Percentiles rank a stretch among this genome's conserved stretches.
Conservation (phyloP, 2,797 vertebrate species). For the Dicrostonyx torquatus region DNA sequence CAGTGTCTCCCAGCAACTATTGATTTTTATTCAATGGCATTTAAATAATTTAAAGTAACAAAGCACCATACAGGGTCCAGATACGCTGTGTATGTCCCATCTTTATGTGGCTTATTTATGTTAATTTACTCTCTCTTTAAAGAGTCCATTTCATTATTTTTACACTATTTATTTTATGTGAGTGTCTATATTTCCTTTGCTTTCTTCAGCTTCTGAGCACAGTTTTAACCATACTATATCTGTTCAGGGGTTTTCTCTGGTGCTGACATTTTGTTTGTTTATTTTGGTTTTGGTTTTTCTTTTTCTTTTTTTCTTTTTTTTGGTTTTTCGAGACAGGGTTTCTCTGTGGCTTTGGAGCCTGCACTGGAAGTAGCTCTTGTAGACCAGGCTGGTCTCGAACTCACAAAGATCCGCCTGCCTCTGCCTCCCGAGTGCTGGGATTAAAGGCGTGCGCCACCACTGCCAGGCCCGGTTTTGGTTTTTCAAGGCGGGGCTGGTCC, state of each 20-base stretch:
- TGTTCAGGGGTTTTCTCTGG: not conserved
- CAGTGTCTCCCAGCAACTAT: not conserved
- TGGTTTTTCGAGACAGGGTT: too few relatives aligned
- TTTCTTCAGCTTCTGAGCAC: not conserved
- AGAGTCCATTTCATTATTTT: not conserved
- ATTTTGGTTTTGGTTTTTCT: too few relatives aligned
- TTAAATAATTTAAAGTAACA: not conserved
- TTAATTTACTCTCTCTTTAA: not conserved
- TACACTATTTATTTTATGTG: not conserved
- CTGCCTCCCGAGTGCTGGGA: too few relatives aligned
- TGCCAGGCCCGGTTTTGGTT: too few relatives aligned
- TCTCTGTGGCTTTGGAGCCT: too few relatives aligned
- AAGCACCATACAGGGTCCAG: not conserved
- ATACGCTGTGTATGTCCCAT: not conserved
- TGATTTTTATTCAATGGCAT: not conserved
- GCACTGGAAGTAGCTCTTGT: too few relatives aligned
- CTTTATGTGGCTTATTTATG: not conserved
- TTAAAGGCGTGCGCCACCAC: too few relatives aligned
- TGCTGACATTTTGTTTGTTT: too few relatives aligned
- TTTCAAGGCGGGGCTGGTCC: too few relatives aligned
- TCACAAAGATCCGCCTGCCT: too few relatives aligned
- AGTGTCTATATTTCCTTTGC: not conserved
- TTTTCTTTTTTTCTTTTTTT: too few relatives aligned
- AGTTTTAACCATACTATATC: not conserved
- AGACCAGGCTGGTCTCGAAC: too few relatives aligned